Evolutionary conservation across 2,113 vertebrate species (phyloP), one percentile per base, ranked within the genome.

Genomic region (Forbesichthys papilliferus): DNA sequence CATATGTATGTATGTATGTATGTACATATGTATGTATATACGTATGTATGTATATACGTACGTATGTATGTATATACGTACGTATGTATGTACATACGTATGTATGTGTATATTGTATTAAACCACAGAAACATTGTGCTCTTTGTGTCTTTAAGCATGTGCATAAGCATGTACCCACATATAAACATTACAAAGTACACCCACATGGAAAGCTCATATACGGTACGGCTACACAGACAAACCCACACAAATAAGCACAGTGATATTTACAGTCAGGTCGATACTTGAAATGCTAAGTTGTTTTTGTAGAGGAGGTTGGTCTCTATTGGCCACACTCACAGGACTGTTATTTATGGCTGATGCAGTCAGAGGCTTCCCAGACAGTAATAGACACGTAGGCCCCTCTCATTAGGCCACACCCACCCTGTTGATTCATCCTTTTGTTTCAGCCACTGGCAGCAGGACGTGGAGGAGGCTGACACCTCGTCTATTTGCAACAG

Each of bases 381-480:
- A 13, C 48, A 59, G 18, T 59, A 65, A 68, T 69, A 20, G 4
- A 34, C 53, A 53, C 49, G 13, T 67, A 54, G 51, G 59, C 57
- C 61, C 61, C 77, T 77, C 33, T 51, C 52, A 80, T 65, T 79
- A 61, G 56, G 67, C 65, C 66, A 16, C 58, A 55, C 12, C 73
- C 61, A 64, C 47, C 61, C 18, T 79, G 61, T 68, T 74, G 61
- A 3, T 77, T 61, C 66, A 52, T 1, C 64, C 61, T 64, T 72
- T 60, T 73, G 71, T 83, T 52, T 62, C 86, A 96, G 95, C 79
- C 86, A 89, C 6, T 97, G 96, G 96, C 88, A 92, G 3, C 96
- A 98, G 92, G 96, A 98, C 61, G 89, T 98, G 0, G 94, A 97
- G 79, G 86, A 87, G 0, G 93, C 92, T 0, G 88, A 93, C 66